Evolutionary conservation across 2,113 vertebrate species (phyloP).

Genomic region (Scolopax mira): DNA sequence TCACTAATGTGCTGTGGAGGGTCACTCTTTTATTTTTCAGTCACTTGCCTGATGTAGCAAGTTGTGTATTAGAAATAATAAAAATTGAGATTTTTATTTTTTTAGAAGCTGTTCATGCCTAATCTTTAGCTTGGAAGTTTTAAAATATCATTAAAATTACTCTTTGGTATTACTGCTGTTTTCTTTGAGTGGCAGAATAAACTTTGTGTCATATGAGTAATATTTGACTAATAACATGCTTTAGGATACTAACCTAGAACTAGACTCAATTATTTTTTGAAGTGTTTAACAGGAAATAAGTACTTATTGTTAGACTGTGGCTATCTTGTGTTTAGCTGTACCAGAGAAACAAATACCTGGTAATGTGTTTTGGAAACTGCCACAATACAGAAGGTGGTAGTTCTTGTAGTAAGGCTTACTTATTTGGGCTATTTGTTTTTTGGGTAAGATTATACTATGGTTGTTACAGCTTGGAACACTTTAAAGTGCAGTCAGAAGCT

Average conservation of each 20-base stretch:
- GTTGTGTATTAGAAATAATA: background rate
- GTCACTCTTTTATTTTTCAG: background rate
- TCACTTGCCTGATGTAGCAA: background rate
- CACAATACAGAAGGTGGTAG: background rate
- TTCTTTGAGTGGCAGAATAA: background rate
- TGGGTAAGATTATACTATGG: background rate
- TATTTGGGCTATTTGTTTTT: background rate
- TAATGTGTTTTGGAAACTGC: background rate
- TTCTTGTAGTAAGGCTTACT: background rate
- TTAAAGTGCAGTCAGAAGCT: background rate
- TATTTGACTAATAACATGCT: background rate
- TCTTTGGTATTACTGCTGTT: background rate
- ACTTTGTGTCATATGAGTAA: background rate
- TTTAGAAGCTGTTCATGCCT: background rate
- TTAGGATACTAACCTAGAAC: background rate
- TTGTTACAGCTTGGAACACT: background rate
- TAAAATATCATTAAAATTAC: background rate
- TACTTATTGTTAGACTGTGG: background rate
- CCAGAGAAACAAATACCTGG: background rate
- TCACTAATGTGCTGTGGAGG: background rate
- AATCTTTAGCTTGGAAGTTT: background rate
- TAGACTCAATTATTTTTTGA: background rate
- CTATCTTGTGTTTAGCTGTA: background rate
- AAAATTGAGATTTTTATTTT: background rate
- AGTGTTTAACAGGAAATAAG: background rate